phyloP scores from a whole-genome alignment of 1,140 invertebrate genomes.

The Heterodera schachtii region DNA sequence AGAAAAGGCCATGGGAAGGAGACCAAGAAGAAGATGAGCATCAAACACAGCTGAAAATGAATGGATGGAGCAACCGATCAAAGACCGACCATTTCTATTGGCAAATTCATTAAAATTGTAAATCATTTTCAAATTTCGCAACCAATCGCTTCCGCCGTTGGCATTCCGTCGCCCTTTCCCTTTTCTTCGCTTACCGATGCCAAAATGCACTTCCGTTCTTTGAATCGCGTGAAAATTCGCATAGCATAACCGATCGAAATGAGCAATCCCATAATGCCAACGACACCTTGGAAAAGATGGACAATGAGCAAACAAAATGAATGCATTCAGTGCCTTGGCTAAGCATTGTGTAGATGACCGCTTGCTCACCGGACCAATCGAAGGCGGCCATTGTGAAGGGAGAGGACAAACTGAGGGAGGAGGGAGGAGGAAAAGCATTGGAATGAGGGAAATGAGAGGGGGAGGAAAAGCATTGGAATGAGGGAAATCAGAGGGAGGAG shows the following conservation, averaged over 20 bases:
- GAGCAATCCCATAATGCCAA: slow-evolving; percentile 7
- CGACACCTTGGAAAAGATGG: neutral
- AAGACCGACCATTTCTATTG: too few relatives aligned
- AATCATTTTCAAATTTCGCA: too few relatives aligned
- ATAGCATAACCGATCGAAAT: slow-evolving; percentile 23
- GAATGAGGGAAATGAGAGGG: too few relatives aligned
- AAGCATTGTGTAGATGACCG: slow-evolving; percentile 18
- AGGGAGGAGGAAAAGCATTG: too few relatives aligned
- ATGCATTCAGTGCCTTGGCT: neutral
- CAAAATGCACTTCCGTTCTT: slow-evolving; percentile 25
- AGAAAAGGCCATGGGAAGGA: slow-evolving; percentile 41
- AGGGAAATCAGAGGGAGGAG: too few relatives aligned
- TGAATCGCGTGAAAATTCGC: slow-evolving; percentile 8
- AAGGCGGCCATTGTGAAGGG: slow-evolving; percentile 21
- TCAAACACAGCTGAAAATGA: neutral
- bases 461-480: too few relatives aligned
- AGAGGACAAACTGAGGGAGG: slow-evolving; percentile 3
- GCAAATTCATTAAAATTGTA: too few relatives aligned
- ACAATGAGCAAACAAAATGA: neutral
- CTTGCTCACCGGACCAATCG: slow-evolving; percentile 23
- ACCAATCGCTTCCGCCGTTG: too few relatives aligned
- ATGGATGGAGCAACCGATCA: neutral
- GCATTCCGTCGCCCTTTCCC: too few relatives aligned
- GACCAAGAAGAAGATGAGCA: slow-evolving; percentile 27
- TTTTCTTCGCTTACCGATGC: neutral